Evolutionary conservation across 1,140 invertebrate genomes (phyloP), one percentile per base, ranked within the genome.

Genomic region (Trichomalopsis sarcophagae): DNA sequence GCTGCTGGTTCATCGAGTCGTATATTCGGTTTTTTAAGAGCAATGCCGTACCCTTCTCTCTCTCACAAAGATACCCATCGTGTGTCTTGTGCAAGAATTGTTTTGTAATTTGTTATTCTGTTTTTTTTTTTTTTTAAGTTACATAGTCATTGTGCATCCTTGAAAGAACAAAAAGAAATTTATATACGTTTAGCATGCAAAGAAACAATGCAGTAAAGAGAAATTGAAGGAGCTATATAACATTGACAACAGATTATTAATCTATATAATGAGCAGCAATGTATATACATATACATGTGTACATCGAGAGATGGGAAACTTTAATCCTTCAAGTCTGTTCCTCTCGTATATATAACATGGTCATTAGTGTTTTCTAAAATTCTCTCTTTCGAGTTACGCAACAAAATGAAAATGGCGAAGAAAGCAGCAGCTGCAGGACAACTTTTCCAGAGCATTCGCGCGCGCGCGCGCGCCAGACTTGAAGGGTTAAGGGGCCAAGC

Each of bases 71-170:
- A 89, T 84, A 77, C 74, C 84, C 84, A 82, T 85, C 74, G 79
- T 77, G 79, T 69, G 84, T 77, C 66, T 82, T 81, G 33, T 77
- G 74, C 79, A 85, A 82, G 87, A 89, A 88, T 85, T 62, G 17
- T 62, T 62, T 62, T 62, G 55, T 62, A 62, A 62, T 62, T 50
- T 30, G 11, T 71, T 71, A 30, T 30, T 71, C 14, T 71, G 9
- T 27, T 71, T 71, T 71, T 82, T 81, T 71, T 82, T 81, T 90
- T 89, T 89, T 87, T 88, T 89, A 88, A 91, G 90, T 91, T 92
- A 92, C 92, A 93, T 93, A 93, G 92, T 93, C 92, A 93, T 93
- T 93, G 92, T 93, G 92, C 92, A 93, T 93, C 92, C 92, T 92
- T 93, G 91, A 92, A 88, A 86, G 82, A 86, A 84, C 78, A 81